Percentiles rank a stretch among this genome's conserved stretches.
Evolutionary conservation across 1,140 invertebrate species (phyloP).

Genomic region (Listronotus oregonensis): DNA sequence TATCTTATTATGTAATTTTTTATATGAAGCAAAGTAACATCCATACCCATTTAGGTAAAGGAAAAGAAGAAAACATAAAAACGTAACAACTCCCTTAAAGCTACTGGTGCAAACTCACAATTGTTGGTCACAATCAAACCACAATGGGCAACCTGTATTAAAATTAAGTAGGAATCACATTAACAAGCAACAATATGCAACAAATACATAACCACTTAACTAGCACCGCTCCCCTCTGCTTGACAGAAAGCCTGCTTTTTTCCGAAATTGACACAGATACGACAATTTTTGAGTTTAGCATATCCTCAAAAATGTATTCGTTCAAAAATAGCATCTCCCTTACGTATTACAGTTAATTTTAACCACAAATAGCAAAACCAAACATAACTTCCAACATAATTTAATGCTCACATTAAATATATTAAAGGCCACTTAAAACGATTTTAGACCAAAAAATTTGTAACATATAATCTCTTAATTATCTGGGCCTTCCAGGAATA

Average conservation of each 20-base stretch:
- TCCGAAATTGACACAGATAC: slow-evolving; percentile 13
- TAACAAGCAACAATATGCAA: slow-evolving; percentile 23
- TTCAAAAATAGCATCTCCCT: slow-evolving; percentile 9
- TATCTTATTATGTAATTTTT: no score
- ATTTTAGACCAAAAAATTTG: not conserved
- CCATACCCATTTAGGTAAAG: no score
- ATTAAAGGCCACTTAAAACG: slow-evolving; percentile 8
- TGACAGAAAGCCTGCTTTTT: slow-evolving; percentile 14
- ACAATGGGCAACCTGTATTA: not conserved
- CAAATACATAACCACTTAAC: slow-evolving; percentile 12
- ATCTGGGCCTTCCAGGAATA: not conserved
- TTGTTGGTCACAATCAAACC: not conserved
- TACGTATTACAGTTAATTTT: slow-evolving; percentile 6
- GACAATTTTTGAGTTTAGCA: not conserved
- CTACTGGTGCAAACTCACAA: no score
- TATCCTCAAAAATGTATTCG: slow-evolving; percentile 2
- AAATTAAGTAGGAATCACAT: slow-evolving; percentile 4
- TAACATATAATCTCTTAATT: no score
- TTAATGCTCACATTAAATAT: slow-evolving; percentile 3
- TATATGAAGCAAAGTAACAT: no score
- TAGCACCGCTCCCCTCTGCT: slow-evolving; percentile 17
- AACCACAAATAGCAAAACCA: not conserved
- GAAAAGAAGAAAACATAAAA: no score
- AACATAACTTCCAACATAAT: not conserved
- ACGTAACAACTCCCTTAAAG: no score